Evolutionary conservation across 2,113 vertebrate species (phyloP), one percentile per base, ranked within the genome.

Genomic region (Scolopax mira): DNA sequence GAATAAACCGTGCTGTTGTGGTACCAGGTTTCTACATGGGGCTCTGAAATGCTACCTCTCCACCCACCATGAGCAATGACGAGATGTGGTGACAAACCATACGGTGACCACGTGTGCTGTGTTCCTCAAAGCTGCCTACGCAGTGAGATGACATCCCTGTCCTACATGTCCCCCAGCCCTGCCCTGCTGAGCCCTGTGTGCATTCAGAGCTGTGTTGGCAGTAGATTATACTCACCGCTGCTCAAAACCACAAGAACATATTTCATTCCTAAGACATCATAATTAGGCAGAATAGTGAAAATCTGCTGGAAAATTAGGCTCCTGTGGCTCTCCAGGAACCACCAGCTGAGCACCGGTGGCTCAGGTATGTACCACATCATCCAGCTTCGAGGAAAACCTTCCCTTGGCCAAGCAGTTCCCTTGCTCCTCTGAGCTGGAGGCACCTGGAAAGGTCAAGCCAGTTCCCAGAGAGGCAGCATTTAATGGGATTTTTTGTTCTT

Each of bases 301-400:
- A 95, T 77, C 85, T 89, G 86, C 69, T 48, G 0, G 54, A 89
- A 81, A 93, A 95, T 91, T 93, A 93, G 89, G 90, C 71, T 92
- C 78, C 80, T 2, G 33, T 73, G 87, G 4, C 93, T 94, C 95
- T 95, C 82, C 82, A 90, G 90, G 84, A 94, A 75, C 52, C 17
- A 27, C 72, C 78, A 93, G 89, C 72, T 86, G 92, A 94, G 82
- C 72, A n/a, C 58, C 2, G 4, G 57, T 31, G 27, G 35, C 33
- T 82, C 79, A 67, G 52, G n/a, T 18, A 41, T 0, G 15, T 51
- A 31, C 25, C 11, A 11, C 6, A 13, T 64, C 13, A 11, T 22
- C 49, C 0, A 3, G 22, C 73, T 85, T 85, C 13, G 6, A 90
- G 91, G 78, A 94, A 95, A 89, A 48, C 46, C 72, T 64, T 83